A percentile compares a stretch with the other conserved stretches of the same genome.
Conservation (phyloP, 2,888 invertebrate genomes). For the Caenorhabditis angaria region DNA sequence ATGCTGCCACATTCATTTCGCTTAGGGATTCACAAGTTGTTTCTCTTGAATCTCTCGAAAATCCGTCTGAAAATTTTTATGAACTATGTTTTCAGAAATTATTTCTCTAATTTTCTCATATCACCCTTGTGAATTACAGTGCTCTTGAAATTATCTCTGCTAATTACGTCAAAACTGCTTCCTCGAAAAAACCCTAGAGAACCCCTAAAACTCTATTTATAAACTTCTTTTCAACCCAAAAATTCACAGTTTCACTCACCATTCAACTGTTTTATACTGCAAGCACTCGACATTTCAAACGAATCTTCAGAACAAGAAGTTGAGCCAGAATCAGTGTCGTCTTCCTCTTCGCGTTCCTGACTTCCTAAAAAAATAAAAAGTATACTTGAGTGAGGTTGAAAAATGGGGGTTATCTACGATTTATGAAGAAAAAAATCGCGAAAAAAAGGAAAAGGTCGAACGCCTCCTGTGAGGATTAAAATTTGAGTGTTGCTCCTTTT, state of each 20-base stretch:
- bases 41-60: conserved; percentile 16
- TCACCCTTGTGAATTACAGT: too few species aligned
- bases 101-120: too few species aligned
- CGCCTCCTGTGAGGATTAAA: neutral
- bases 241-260: neutral
- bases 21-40: conserved; percentile 19
- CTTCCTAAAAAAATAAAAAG: conserved; percentile 25
- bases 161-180: too few species aligned
- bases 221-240: too few species aligned
- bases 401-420: conserved; percentile 1
- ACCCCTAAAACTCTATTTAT: too few species aligned
- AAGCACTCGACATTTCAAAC: conserved; percentile 63
- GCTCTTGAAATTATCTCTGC: too few species aligned
- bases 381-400: neutral
- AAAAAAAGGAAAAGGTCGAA: neutral
- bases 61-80: conserved; percentile 2
- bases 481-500: too few species aligned
- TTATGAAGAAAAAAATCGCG: neutral
- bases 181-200: too few species aligned
- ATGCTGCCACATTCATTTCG: conserved; percentile 3
- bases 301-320: conserved; percentile 67
- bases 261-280: conserved; percentile 15
- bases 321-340: conserved; percentile 53
- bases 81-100: neutral
- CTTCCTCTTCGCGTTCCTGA: conserved; percentile 29